Percentiles rank a stretch among this genome's conserved stretches.
These are phyloP conservation scores for Plutomurus gul DNA, from an alignment of 1,140 invertebrate species.

Conservation along the genomic window DNA sequence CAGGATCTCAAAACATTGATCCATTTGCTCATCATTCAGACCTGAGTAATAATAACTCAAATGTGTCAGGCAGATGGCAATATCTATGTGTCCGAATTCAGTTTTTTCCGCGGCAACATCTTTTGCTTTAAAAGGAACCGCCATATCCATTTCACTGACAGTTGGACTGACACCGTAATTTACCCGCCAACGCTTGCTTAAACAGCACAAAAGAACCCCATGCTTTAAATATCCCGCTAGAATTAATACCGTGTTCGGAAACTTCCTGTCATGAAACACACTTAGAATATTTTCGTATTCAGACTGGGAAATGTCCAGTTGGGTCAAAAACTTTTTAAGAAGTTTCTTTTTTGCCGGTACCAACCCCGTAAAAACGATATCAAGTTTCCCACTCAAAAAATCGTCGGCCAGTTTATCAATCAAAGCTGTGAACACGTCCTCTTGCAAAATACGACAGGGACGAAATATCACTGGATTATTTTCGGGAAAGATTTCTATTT, in stretches of 20 bases:
- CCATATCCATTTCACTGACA: slow-evolving; percentile 7
- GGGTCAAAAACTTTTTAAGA: neutral
- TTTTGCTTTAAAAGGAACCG: slow-evolving; percentile 48
- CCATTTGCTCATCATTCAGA: slow-evolving; percentile 31
- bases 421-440: neutral
- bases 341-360: neutral
- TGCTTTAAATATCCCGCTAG: slow-evolving; percentile 28
- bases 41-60: slow-evolving; percentile 47
- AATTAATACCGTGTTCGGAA: slow-evolving; percentile 3
- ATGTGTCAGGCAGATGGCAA: slow-evolving; percentile 41
- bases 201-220: neutral
- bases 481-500: neutral
- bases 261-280: neutral
- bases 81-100: slow-evolving; percentile 46
- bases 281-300: neutral
- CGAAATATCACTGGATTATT: neutral
- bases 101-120: slow-evolving; percentile 47
- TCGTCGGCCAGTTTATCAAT: neutral
- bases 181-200: slow-evolving; percentile 44
- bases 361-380: neutral
- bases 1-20: slow-evolving; percentile 3
- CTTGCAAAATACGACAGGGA: neutral
- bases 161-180: slow-evolving; percentile 38
- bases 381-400: neutral
- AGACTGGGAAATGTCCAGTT: neutral